Base-by-base conservation (phyloP, 2,888 invertebrate species). In the Stenichneumon culpator region DNA sequence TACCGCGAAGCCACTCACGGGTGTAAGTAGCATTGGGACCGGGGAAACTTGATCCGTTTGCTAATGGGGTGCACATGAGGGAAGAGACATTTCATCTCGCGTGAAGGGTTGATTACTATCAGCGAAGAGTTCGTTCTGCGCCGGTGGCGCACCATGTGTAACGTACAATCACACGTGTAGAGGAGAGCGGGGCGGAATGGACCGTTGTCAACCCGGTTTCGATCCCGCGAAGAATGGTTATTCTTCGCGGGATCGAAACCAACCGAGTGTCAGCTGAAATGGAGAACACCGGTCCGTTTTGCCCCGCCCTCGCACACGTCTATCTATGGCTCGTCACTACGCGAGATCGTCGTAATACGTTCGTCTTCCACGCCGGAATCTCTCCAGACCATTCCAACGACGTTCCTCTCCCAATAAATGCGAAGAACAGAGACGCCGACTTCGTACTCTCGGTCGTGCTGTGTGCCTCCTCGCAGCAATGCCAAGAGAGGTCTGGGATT, bases 401-500 rank as follows among this genome's bases (percentile, higher is more conserved):
- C 63, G 57, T 25, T 57, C 57, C 57, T 14, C 63, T 75, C 32
- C 32, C 22, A 63, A 32, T 39, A 52, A 77, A 54, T 52, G n/a
- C 47, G 50, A 74, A 65, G 74, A 73, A 52, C 50, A 36, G 50
- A 50, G 75, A 52, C 36, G 36, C 65, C 67, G 67, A 52, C 52
- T 67, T 52, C 22, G 67, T 67, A 65, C 69, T 47, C 74, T 81
- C 78, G 86, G 85, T 86, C 67, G 86, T 83, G 87, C 88, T 89
- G 81, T 87, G 90, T 85, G 69, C 80, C 80, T 86, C 86, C 88
- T 86, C 86, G 85, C 63, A 6, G 54, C 36, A 79, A 60, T 70
- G 80, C 83, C 67, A 52, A 68, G 89, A 91, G 92, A 92, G 92
- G 91, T 92, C 92, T 91, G 93, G 93, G 93, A 94, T 94, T 94